Evolutionary conservation across 1,140 invertebrate species (phyloP).

Genomic region (Sinonovacula constricta): DNA sequence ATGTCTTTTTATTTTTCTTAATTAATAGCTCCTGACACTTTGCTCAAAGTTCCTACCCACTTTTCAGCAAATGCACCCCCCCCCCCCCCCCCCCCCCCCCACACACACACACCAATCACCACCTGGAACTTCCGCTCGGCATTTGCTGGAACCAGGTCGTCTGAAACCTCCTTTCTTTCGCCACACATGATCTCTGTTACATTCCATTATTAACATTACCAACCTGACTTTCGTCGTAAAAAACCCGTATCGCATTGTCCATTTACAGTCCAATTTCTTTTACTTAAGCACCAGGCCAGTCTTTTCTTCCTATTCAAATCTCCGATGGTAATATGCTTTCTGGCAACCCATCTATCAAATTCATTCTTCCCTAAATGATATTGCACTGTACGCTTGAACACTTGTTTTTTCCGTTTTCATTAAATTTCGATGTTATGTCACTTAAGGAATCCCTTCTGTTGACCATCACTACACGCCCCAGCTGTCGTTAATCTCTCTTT

Average conservation of each 20-base stretch:
- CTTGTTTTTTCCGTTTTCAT: background rate
- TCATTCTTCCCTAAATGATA: conserved; percentile 1
- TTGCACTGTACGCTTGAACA: background rate
- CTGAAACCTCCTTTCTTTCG: conserved; percentile 2
- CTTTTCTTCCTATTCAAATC: conserved; percentile 1
- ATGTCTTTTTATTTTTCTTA: too few relatives aligned
- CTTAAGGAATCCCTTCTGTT: background rate
- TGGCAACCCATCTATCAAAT: background rate
- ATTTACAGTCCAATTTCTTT: too few relatives aligned
- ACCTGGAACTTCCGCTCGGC: too few relatives aligned
- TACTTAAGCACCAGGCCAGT: conserved; percentile 6
- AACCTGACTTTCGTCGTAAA: conserved; percentile 5
- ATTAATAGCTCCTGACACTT: too few relatives aligned
- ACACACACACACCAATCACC: too few relatives aligned
- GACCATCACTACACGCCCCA: background rate
- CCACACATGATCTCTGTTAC: conserved; percentile 8
- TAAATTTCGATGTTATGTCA: background rate
- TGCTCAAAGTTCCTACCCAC: too few relatives aligned
- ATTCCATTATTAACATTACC: background rate
- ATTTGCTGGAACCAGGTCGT: conserved; percentile 3
- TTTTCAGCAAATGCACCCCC: too few relatives aligned
- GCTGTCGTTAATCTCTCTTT: background rate
- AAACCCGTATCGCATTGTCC: background rate
- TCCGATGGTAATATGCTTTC: background rate
- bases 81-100: too few relatives aligned